Evolutionary conservation across 2,888 invertebrate species (phyloP).

Genomic region (Tetranychus truncatus): DNA sequence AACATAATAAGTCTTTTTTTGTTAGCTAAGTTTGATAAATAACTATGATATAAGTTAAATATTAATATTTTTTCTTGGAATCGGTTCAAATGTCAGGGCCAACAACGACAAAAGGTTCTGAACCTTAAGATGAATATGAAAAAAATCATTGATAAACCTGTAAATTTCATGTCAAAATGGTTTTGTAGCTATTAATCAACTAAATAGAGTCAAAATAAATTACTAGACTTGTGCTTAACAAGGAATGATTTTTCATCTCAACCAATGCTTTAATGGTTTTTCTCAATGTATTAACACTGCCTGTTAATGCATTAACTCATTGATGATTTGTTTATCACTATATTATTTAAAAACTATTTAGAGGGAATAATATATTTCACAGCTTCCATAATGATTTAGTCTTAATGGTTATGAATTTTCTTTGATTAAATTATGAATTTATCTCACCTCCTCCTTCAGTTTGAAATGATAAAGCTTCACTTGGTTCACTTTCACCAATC

Average conservation of each 20-base stretch:
- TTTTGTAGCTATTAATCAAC: not conserved
- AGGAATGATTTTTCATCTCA: not conserved
- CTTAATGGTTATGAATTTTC: not conserved
- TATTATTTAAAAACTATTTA: too few relatives aligned
- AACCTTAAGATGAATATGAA: not conserved
- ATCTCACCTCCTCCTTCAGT: slow-evolving; percentile 12
- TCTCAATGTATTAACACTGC: not conserved
- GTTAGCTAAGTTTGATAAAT: not conserved
- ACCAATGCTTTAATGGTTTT: not conserved
- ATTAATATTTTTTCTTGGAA: not conserved
- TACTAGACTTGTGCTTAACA: not conserved
- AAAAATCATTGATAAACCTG: not conserved
- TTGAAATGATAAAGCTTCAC: slow-evolving; percentile 10
- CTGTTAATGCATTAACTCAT: not conserved
- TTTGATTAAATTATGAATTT: not conserved
- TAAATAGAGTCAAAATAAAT: not conserved
- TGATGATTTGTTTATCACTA: too few relatives aligned
- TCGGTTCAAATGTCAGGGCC: not conserved
- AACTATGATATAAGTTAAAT: not conserved
- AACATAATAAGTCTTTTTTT: not conserved
- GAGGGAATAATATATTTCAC: not conserved
- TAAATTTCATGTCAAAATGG: not conserved
- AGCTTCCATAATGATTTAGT: not conserved
- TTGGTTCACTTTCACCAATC: slow-evolving; percentile 13
- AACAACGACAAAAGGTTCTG: not conserved